Evolutionary conservation across 2,113 vertebrate species (phyloP), one percentile per base, ranked within the genome.

Genomic region (Ophiodon elongatus): DNA sequence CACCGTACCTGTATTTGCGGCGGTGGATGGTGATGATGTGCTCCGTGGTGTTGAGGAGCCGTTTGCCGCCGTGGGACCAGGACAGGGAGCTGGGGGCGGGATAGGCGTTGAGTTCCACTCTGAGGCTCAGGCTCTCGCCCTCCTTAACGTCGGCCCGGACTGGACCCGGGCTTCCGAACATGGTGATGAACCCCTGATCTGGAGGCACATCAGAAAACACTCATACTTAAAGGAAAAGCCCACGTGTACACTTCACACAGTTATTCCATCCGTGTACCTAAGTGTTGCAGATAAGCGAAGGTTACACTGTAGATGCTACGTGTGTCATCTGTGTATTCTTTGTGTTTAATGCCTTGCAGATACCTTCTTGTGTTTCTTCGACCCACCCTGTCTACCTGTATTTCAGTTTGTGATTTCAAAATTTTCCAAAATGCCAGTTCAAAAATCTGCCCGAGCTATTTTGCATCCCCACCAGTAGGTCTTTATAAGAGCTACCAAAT

Each of bases 101-200:
- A 88, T 98, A 98, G 0, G 98, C 95, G 14, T 96, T 96, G 4
- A 98, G 97, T 37, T 96, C 95, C 6, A 98, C 96, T 39, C 90
- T 91, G 76, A 99, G 93, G 57, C 95, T 96, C 57, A 98, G 90
- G 71, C 97, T 98, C 84, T 98, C 96, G 31, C 98, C 98, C 62
- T 97, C 97, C 43, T 96, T 97, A 17, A 99, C 95, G 59, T 95
- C 92, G 39, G 96, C 73, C 6, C 96, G 97, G 47, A 95, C 94
- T 66, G 96, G 96, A 85, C 92, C 93, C 37, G 86, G 84, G n/a
- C 92, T 89, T 68, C 95, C 94, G 73, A 96, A 85, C 76, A 89
- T 70, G 83, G 86, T 95, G 79, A 99, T 96, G 94, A 97, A 99
- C 66, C 98, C 98, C 87, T 93, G 94, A 84, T 97, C 98, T 99